Percentiles rank a stretch among this genome's conserved stretches.
phyloP scores from a whole-genome alignment of 2,113 vertebrate species.

The Dromaius novaehollandiae region DNA sequence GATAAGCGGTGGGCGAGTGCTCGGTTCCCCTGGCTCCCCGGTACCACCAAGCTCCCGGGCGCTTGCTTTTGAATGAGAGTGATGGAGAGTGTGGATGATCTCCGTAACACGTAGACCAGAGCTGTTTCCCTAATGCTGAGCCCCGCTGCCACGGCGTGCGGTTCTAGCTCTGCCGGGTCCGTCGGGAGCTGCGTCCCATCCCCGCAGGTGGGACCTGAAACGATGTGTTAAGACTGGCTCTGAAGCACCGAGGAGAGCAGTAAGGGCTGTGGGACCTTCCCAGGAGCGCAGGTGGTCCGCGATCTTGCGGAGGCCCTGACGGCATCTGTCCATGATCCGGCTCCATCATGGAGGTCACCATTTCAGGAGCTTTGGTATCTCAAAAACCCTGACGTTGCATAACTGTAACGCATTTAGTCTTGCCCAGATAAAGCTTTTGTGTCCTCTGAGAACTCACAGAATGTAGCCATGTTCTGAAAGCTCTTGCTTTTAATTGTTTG shows the following conservation, averaged over 20 bases:
- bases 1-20: neutral
- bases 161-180: neutral
- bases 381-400: rapidly evolving
- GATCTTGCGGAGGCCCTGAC: neutral
- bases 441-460: neutral
- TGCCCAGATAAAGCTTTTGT: neutral
- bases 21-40: neutral
- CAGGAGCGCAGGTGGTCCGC: neutral
- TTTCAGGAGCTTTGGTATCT: neutral
- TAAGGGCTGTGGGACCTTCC: neutral
- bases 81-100: neutral
- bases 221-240: neutral
- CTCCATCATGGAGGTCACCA: neutral
- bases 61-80: neutral
- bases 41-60: rapidly evolving
- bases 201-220: rapidly evolving
- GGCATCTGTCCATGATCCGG: rapidly evolving
- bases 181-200: rapidly evolving
- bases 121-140: neutral
- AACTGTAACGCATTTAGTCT: neutral
- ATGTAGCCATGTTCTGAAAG: rapidly evolving
- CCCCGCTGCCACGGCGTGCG: rapidly evolving
- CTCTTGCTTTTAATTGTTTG: neutral
- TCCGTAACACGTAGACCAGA: neutral
- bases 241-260: neutral